phyloP scores from a whole-genome alignment of 2,113 vertebrate genomes.

The Manacus vitellinus region DNA sequence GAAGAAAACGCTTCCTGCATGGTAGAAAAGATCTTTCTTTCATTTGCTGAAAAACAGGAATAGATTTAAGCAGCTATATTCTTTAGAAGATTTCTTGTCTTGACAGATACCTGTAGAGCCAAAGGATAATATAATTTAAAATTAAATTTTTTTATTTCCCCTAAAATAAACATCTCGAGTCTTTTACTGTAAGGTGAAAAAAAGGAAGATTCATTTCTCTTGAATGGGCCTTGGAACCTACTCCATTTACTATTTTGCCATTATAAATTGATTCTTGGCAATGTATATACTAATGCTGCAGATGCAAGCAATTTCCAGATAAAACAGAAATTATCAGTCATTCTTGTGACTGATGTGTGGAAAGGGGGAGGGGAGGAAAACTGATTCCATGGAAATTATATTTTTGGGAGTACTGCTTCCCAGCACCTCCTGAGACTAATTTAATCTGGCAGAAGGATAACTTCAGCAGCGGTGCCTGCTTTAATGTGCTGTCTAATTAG shows the following conservation, averaged over 20 bases:
- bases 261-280: neutral
- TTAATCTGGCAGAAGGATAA: neutral
- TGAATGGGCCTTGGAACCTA: neutral
- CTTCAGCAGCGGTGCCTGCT: neutral
- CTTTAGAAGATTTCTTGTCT: neutral
- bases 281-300: neutral
- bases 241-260: neutral
- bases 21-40: neutral
- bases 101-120: neutral
- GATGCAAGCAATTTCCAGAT: conserved; percentile 9
- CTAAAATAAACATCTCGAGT: neutral
- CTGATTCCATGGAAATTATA: neutral
- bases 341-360: neutral
- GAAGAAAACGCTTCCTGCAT: neutral
- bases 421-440: neutral
- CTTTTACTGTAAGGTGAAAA: neutral
- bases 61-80: neutral
- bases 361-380: rapidly evolving
- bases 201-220: neutral
- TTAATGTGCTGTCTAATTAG: neutral
- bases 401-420: neutral
- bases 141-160: neutral
- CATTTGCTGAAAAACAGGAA: neutral
- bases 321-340: neutral
- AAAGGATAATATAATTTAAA: neutral